Conservation (phyloP, 2,113 vertebrate genomes). For the Xyliphius kryptos region DNA sequence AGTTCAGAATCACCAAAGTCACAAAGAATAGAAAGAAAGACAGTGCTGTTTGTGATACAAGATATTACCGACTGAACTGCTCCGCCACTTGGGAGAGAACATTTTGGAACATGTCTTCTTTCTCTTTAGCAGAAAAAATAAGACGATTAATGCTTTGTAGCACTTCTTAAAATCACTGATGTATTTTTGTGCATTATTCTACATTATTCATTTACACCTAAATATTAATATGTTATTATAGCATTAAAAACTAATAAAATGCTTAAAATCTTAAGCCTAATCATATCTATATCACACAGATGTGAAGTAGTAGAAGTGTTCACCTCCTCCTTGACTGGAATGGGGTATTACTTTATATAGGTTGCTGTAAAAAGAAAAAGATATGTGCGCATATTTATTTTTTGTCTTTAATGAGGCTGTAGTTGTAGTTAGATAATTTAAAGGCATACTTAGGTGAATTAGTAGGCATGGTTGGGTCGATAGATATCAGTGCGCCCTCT, state of each 20-base stretch:
- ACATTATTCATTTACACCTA: too few species aligned
- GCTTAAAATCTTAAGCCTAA: too few species aligned
- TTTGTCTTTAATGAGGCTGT: not conserved
- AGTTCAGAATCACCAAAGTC: not conserved
- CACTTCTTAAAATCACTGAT: too few species aligned
- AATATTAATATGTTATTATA: too few species aligned
- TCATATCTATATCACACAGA: too few species aligned
- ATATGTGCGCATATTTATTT: too few species aligned
- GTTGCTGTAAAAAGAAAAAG: constrained; percentile 60
- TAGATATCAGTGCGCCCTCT: constrained; percentile 85
- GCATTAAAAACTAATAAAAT: too few species aligned
- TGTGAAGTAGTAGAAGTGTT: not conserved
- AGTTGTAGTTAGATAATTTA: not conserved
- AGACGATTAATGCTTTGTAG: not conserved
- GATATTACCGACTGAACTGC: constrained; percentile 82
- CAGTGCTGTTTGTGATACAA: not conserved
- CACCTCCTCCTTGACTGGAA: constrained; percentile 77
- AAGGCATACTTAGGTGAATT: constrained; percentile 78
- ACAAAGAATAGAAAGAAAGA: not conserved
- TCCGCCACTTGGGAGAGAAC: constrained; percentile 82
- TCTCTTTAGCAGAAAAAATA: constrained; percentile 62
- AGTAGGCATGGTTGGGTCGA: constrained; percentile 87
- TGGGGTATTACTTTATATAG: constrained; percentile 86
- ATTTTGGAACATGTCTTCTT: constrained; percentile 86
- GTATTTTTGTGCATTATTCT: too few species aligned